Conservation (phyloP, 2,113 vertebrate genomes). For the Rhineura floridana region DNA sequence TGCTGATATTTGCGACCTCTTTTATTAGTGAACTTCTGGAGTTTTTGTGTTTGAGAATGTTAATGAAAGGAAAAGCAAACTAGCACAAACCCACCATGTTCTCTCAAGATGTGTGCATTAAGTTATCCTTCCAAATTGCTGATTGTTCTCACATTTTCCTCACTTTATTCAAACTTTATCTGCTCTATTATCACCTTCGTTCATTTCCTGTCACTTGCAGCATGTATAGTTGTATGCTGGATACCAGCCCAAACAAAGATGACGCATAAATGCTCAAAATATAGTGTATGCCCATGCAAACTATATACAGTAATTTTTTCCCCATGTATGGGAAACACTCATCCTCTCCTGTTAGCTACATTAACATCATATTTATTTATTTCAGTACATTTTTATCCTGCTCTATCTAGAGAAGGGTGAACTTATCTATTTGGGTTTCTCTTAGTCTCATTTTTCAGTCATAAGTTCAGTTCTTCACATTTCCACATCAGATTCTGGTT, state of each 20-base stretch:
- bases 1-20: slow-evolving; percentile 54
- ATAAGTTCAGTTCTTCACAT: no score
- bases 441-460: no score
- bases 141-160: not conserved
- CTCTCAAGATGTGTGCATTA: not conserved
- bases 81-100: slow-evolving; percentile 13
- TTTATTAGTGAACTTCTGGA: slow-evolving; percentile 37
- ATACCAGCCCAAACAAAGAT: not conserved
- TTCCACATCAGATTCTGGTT: no score
- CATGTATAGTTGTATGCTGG: not conserved
- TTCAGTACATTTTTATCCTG: not conserved
- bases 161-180: fast-evolving
- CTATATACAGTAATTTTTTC: not conserved
- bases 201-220: slow-evolving; percentile 6
- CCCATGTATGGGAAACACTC: not conserved
- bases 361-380: not conserved
- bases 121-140: slow-evolving; percentile 24
- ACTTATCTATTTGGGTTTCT: no score
- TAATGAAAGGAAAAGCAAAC: slow-evolving; percentile 44
- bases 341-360: not conserved
- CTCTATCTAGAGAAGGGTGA: not conserved
- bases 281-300: not conserved
- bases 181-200: not conserved
- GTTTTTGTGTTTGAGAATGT: slow-evolving; percentile 20
- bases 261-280: not conserved